Percentiles rank a stretch among this genome's conserved stretches.
These are phyloP conservation scores for Gallirallus australis DNA, from an alignment of 2,797 vertebrate species.

Conservation along the genomic window DNA sequence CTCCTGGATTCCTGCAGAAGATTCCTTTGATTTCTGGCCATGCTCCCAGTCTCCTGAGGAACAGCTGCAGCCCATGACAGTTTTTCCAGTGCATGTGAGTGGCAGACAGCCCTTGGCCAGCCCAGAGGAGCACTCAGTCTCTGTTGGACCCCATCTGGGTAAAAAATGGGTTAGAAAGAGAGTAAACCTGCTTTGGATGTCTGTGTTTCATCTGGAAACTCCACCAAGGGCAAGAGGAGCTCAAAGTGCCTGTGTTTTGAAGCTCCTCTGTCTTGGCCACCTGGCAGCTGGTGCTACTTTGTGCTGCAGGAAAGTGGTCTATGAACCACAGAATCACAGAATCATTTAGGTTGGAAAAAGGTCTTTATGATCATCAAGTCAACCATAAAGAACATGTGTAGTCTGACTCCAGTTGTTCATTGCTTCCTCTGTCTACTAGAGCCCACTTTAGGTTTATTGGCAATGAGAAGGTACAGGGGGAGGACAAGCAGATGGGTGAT, in stretches of 20 bases:
- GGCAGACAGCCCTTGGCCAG: background rate
- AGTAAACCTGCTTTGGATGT: background rate
- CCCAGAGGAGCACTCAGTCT: background rate
- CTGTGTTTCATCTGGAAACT: background rate
- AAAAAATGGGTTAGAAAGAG: background rate
- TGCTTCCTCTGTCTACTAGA: background rate
- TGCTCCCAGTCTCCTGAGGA: background rate
- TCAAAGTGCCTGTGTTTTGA: background rate
- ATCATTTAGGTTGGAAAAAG: too few species aligned
- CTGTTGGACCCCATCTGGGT: background rate
- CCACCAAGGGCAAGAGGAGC: background rate
- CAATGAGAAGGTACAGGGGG: background rate
- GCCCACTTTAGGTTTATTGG: background rate
- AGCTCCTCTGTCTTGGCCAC: background rate
- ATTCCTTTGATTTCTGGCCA: conserved; percentile 30
- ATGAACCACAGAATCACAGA: background rate
- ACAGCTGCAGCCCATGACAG: background rate
- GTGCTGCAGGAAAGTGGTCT: background rate
- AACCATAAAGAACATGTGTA: background rate
- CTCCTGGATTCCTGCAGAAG: background rate
- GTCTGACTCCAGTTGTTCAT: background rate
- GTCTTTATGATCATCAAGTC: background rate
- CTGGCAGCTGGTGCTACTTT: background rate
- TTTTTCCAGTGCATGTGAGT: conserved; percentile 5
- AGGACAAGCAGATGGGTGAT: background rate